Evolutionary conservation across 1,140 invertebrate species (phyloP), one percentile per base, ranked within the genome.

Genomic region (Temnothorax nylanderi): DNA sequence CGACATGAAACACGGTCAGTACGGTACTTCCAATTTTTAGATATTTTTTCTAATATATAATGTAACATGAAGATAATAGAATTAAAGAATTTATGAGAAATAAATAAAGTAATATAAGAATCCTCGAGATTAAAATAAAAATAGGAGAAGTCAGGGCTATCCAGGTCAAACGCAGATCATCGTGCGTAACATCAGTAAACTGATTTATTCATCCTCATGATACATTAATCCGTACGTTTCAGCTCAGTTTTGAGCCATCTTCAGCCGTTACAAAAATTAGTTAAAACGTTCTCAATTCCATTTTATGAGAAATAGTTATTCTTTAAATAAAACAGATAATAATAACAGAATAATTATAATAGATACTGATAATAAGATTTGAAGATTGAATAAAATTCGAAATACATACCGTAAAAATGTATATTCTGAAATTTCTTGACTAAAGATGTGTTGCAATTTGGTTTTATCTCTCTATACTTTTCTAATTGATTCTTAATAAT

Each of bases 21-120:
- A 60, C 54, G 54, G 41, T 60, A 72, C 37, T 82, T 82, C 54
- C 67, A 82, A 74, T 82, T 82, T 82, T 82, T 34, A 3, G 34
- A 54, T 37, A 21, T 51, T 34, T 74, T 41, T 41, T 41, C 4
- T 41, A 41, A 5, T 21, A 16, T 21, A 8, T 21, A 51, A 75
- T 21, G 21, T 56, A 74, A 21, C 13, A 21, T 18, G 21, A 74
- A 32, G 4, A 34, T 26, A 26, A 26, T 18, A 34, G 8, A 44
- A 51, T 18, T 51, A 71, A 51, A 65, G 26, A 7, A 2, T 51
- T 74, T 13, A 41, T 58, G 47, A 69, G n/a, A n/a, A n/a, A n/a
- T n/a, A n/a, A n/a, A n/a, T n/a, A n/a, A n/a, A n/a, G n/a, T n/a
- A n/a, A n/a, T n/a, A n/a, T n/a, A n/a, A n/a, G n/a, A n/a, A n/a